Percentiles rank a stretch among this genome's conserved stretches.
phyloP scores from a whole-genome alignment of 2,797 vertebrate species.

The Trichosurus vulpecula region DNA sequence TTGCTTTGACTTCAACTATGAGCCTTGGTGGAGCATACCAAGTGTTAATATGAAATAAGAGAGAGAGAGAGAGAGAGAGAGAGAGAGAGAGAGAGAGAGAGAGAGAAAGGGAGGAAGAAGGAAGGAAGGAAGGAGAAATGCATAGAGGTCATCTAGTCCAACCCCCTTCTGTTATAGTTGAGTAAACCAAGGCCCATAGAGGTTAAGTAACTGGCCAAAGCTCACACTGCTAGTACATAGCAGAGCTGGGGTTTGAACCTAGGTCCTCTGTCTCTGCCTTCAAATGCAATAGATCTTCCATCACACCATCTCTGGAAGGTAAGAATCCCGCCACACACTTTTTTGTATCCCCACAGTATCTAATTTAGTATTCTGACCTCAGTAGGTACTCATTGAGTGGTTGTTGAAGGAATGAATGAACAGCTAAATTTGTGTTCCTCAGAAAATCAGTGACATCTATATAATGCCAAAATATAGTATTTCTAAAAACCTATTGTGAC shows the following conservation, averaged over 20 bases:
- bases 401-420: no score
- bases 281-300: no score
- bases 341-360: no score
- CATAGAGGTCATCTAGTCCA: neutral
- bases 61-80: no score
- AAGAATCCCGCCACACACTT: no score
- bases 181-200: slow-evolving; percentile 10
- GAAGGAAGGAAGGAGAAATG: neutral
- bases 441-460: neutral
- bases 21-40: neutral
- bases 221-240: neutral
- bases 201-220: neutral
- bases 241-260: neutral
- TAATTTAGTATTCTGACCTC: no score
- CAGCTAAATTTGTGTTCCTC: no score
- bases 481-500: neutral
- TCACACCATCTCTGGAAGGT: no score
- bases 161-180: neutral
- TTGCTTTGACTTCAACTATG: neutral
- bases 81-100: no score
- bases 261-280: no score
- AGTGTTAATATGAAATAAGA: neutral
- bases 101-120: no score
- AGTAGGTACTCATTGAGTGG: no score
- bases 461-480: neutral